phyloP scores from a whole-genome alignment of 2,888 invertebrate species.

The Lamproptera curius region DNA sequence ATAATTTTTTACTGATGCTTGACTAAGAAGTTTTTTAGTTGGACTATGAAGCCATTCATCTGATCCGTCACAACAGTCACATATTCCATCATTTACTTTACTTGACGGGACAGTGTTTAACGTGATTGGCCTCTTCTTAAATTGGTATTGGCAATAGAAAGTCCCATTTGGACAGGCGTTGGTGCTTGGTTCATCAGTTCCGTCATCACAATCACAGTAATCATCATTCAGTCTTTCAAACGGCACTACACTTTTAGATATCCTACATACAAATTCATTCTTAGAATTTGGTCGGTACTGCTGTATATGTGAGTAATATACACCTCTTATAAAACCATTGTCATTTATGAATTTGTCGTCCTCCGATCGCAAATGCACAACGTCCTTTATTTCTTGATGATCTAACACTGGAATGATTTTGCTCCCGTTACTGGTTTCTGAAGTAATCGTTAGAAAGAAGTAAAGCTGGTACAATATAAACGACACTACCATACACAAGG shows the following conservation, averaged over 20 bases:
- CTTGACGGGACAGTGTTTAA: slow-evolving; percentile 80
- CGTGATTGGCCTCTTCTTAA: slow-evolving; percentile 47
- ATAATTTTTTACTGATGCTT: slow-evolving; percentile 42
- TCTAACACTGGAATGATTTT: slow-evolving; percentile 47
- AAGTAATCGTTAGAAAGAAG: slow-evolving; percentile 59
- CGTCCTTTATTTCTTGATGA: slow-evolving; percentile 38
- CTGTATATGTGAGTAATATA: slow-evolving; percentile 48
- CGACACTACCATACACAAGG: slow-evolving; percentile 50
- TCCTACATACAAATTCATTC: slow-evolving; percentile 63
- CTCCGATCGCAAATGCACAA: slow-evolving; percentile 49
- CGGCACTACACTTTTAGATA: slow-evolving; percentile 50
- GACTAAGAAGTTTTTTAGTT: slow-evolving; percentile 47
- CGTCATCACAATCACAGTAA: slow-evolving; percentile 91
- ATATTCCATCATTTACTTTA: slow-evolving; percentile 94
- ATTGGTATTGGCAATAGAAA: slow-evolving; percentile 87
- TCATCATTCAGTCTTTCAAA: slow-evolving; percentile 84
- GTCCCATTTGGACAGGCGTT: slow-evolving; percentile 90
- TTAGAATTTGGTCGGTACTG: slow-evolving; percentile 57
- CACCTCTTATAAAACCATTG: slow-evolving; percentile 63
- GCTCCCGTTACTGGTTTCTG: slow-evolving; percentile 41
- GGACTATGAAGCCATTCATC: slow-evolving; percentile 82
- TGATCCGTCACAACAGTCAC: slow-evolving; percentile 96
- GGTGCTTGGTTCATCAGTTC: slow-evolving; percentile 90
- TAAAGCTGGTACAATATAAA: slow-evolving; percentile 66
- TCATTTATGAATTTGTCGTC: slow-evolving; percentile 58